Conservation (phyloP, 2,888 invertebrate genomes). For the Tenodera sinensis region DNA sequence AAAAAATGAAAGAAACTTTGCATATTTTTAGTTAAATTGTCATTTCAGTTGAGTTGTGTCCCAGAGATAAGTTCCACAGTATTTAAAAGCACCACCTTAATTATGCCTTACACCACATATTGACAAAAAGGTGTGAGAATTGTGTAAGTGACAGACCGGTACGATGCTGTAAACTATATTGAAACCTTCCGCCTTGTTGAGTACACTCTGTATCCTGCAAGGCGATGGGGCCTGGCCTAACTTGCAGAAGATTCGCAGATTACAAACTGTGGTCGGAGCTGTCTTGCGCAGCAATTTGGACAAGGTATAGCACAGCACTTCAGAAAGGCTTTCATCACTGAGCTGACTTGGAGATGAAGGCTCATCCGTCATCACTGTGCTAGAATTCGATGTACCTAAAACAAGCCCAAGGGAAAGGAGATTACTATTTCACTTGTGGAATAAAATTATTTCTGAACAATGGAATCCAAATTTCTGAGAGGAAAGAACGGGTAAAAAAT, state of each 20-base stretch:
- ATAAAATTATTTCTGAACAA: no score
- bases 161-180: constrained; percentile 68
- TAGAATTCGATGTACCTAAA: constrained; percentile 25
- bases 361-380: constrained; percentile 13
- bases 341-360: constrained; percentile 43
- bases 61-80: neutral
- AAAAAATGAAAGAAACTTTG: neutral
- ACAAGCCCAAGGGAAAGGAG: neutral
- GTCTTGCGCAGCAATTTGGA: constrained; percentile 45
- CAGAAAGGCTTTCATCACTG: constrained; percentile 44
- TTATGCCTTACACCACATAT: constrained; percentile 77
- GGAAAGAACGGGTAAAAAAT: no score
- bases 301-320: constrained; percentile 52
- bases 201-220: constrained; percentile 42
- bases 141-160: constrained; percentile 76
- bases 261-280: constrained; percentile 49
- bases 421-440: no score
- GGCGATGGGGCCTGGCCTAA: constrained; percentile 54
- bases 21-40: neutral
- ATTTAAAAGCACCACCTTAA: constrained; percentile 39
- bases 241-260: constrained; percentile 74
- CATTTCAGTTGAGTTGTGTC: neutral
- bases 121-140: constrained; percentile 77
- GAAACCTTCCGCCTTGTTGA: constrained; percentile 41
- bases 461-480: no score